Conservation (phyloP, 2,113 vertebrate species). For the Opisthocomus hoazin region DNA sequence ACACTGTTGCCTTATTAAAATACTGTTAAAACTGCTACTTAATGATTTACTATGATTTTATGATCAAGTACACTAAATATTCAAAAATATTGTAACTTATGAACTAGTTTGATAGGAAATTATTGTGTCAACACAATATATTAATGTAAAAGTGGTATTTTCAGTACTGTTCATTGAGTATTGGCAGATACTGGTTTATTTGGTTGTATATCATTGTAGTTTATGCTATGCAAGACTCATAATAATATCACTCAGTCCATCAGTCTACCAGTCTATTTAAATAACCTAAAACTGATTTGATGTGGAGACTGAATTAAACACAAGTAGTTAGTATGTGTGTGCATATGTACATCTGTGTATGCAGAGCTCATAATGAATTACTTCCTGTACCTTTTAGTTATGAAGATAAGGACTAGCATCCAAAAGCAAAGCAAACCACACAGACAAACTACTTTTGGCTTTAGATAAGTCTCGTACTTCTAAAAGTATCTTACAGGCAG, state of each 20-base stretch:
- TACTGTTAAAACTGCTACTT: neutral
- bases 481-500: neutral
- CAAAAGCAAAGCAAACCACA: neutral
- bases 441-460: neutral
- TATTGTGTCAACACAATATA: neutral
- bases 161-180: neutral
- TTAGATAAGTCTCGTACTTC: neutral
- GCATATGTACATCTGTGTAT: neutral
- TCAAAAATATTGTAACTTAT: neutral
- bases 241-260: neutral
- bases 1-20: neutral
- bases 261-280: neutral
- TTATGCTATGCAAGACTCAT: neutral
- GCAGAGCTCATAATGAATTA: neutral
- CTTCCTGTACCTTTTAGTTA: neutral
- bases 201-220: neutral
- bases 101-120: neutral
- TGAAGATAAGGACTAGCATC: neutral
- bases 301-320: neutral
- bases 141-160: neutral
- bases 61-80: neutral
- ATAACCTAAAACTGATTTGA: neutral
- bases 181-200: neutral
- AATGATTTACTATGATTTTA: neutral
- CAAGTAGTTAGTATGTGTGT: rapidly evolving